Evolutionary conservation across 2,113 vertebrate genomes (phyloP).

Genomic region (Narcine bancroftii): DNA sequence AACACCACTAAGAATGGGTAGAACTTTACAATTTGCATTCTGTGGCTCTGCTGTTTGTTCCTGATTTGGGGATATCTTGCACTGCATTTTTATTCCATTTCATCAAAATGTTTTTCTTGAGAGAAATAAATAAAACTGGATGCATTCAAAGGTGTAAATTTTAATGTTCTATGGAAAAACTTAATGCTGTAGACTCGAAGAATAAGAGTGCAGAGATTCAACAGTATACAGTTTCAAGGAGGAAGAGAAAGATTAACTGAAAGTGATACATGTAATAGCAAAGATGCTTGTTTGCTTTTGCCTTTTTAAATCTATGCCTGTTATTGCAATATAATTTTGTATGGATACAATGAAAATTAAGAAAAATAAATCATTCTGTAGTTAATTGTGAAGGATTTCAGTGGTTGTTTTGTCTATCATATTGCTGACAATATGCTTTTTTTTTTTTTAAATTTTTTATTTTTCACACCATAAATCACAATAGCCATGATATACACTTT

Average conservation of each 20-base stretch:
- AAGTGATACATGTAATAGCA: no score
- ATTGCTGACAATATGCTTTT: neutral
- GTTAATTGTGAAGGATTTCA: neutral
- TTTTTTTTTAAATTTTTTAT: no score
- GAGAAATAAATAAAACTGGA: no score
- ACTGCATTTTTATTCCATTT: neutral
- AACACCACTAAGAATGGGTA: neutral
- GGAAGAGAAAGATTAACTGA: neutral
- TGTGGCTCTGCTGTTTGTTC: neutral
- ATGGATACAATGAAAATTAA: neutral
- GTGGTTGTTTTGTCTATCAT: neutral
- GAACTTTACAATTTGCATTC: neutral
- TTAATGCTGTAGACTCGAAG: neutral
- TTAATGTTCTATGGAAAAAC: neutral
- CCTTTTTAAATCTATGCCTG: neutral
- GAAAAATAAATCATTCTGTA: constrained; percentile 27
- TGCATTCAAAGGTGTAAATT: neutral
- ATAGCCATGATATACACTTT: no score
- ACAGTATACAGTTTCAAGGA: neutral
- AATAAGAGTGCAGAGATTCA: neutral
- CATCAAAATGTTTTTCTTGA: no score
- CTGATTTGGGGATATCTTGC: no score
- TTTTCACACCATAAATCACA: no score
- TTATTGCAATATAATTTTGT: neutral
- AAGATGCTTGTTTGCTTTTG: no score